These are phyloP conservation scores for Papilio dardanus DNA, from an alignment of 1,140 invertebrate genomes.

Conservation along the genomic window DNA sequence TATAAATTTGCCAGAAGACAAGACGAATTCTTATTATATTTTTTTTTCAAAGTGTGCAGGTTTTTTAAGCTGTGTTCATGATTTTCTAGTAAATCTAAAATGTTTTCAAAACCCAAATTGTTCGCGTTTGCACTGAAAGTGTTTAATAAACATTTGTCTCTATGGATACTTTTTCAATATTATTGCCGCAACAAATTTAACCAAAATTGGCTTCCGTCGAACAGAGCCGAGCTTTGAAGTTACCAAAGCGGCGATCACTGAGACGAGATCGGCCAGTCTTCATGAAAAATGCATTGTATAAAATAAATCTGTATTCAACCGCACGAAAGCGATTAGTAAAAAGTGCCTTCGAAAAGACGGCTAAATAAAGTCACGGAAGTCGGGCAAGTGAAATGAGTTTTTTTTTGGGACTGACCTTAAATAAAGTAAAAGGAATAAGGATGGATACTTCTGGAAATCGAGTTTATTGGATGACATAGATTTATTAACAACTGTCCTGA, in stretches of 20 bases:
- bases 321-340: conserved; percentile 31
- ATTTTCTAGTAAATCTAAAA: too few species aligned
- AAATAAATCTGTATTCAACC: conserved; percentile 38
- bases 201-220: conserved; percentile 26
- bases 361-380: conserved; percentile 29
- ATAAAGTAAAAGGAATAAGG: not conserved
- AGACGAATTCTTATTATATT: too few species aligned
- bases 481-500: too few species aligned
- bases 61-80: too few species aligned
- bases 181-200: conserved; percentile 14
- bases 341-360: conserved; percentile 28
- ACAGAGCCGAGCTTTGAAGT: conserved; percentile 19
- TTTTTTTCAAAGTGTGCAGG: too few species aligned
- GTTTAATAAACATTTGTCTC: not conserved
- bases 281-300: conserved; percentile 39
- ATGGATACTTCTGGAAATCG: too few species aligned
- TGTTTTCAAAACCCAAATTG: too few species aligned
- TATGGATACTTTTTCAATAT: not conserved
- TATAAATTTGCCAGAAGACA: too few species aligned
- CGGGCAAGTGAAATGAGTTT: conserved; percentile 11
- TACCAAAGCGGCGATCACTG: conserved; percentile 29
- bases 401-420: conserved; percentile 9
- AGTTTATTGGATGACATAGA: too few species aligned
- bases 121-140: not conserved
- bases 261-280: conserved; percentile 31